Percentiles rank a stretch among this genome's conserved stretches.
Conservation (phyloP, 2,888 invertebrate species). For the Drosophila diplacantha region DNA sequence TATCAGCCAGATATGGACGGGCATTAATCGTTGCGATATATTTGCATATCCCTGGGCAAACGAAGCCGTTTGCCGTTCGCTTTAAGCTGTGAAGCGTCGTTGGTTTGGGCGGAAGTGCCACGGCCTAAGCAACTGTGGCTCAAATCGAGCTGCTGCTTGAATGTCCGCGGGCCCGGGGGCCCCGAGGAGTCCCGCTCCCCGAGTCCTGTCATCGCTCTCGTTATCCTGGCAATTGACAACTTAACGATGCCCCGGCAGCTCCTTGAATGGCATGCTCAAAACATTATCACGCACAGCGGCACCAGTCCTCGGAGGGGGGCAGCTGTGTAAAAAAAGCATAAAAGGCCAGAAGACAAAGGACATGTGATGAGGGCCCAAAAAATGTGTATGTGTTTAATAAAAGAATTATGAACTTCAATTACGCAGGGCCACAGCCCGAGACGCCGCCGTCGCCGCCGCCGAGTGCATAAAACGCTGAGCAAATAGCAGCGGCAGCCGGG, state of each 20-base stretch:
- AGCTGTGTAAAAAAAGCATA: slow-evolving; percentile 23
- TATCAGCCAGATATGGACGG: background rate
- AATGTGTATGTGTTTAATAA: slow-evolving; percentile 45
- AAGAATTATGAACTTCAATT: slow-evolving; percentile 51
- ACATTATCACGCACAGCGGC: slow-evolving; percentile 44
- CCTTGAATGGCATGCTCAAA: slow-evolving; percentile 43
- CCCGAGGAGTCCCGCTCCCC: too few species aligned
- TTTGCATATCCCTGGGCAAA: background rate
- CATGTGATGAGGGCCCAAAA: slow-evolving; percentile 17
- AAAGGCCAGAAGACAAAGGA: slow-evolving; percentile 40
- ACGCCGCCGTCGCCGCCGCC: slow-evolving; percentile 7
- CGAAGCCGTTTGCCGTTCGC: background rate
- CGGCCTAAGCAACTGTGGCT: slow-evolving; percentile 1
- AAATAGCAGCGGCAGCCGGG: slow-evolving; percentile 38
- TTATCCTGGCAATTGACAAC: slow-evolving; percentile 47
- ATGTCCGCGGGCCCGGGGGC: slow-evolving; percentile 1
- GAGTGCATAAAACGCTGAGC: slow-evolving; percentile 51
- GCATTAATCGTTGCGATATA: background rate
- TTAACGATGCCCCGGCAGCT: slow-evolving; percentile 40
- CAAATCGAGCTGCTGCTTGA: slow-evolving; percentile 17
- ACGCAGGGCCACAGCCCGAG: slow-evolving; percentile 16
- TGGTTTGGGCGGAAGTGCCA: background rate
- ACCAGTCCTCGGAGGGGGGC: slow-evolving; percentile 4
- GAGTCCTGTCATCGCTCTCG: slow-evolving; percentile 8
- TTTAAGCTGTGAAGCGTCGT: slow-evolving; percentile 1